Evolutionary conservation across 2,113 vertebrate species (phyloP), one percentile per base, ranked within the genome.

Genomic region (Forbesichthys agassizii): DNA sequence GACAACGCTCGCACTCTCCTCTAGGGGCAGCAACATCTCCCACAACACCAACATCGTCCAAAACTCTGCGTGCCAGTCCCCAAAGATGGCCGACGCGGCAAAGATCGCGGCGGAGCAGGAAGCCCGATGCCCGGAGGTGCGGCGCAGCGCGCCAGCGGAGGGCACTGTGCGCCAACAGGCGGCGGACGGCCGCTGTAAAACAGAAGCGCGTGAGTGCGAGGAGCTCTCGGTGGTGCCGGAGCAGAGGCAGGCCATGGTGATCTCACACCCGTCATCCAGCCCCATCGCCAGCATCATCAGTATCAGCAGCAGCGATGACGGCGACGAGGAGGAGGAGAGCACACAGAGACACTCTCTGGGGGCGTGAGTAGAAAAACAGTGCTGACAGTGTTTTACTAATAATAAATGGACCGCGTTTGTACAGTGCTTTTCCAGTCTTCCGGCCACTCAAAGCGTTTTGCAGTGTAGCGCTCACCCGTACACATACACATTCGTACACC

Each of bases 241-340:
- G 64, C 96, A 95, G 52, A 94, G 95, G 0, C 95, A 95, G 86
- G 89, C 95, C 1, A 95, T 98, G 82, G 88, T 96, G 80, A 95
- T 96, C 1, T 93, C 94, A 0, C 83, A 96, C 72, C 92, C 95
- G 0, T 94, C 27, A 2, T 27, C 95, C 0, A 99, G 98, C 85
- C 98, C 97, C 0, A 89, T 95, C 0, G 93, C 93, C 82, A 99
- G 96, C 0, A 93, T 99, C 68, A 98, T 99, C 90, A 98, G 96
- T 76, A 98, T 99, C 81, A 97, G 96, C 92, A 99, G 97, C 0
- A 96, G 98, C 73, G 96, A 98, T 33, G 27, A 27, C 27, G 27
- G 16, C 16, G 20, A 27, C 2, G 27, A 27, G 27, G 27, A 27
- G 27, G 95, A 96, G 7, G 94, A 94, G 42, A 42, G 86, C 0